These are phyloP conservation scores for Phalera bucephala DNA, from an alignment of 2,888 invertebrate species.

Conservation along the genomic window DNA sequence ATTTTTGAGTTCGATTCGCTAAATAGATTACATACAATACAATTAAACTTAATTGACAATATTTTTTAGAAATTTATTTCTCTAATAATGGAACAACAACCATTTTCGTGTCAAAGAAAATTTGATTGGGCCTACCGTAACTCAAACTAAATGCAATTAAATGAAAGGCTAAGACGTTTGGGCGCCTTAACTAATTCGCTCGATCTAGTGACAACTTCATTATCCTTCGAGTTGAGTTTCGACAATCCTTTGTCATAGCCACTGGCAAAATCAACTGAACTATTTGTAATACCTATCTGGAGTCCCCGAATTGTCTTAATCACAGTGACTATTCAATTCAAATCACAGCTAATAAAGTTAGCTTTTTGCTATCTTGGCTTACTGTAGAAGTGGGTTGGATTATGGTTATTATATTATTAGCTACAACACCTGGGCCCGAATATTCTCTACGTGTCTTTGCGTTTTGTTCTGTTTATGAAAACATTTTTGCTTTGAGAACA, in stretches of 20 bases:
- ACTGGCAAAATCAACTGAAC: constrained; percentile 14
- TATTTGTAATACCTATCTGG: constrained; percentile 10
- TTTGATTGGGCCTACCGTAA: constrained; percentile 16
- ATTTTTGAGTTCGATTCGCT: no score
- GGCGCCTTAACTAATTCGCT: constrained; percentile 32
- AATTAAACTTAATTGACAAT: neutral
- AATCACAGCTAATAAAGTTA: neutral
- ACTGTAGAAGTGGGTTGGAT: neutral
- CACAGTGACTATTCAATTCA: neutral
- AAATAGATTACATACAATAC: no score
- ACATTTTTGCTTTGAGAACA: constrained; percentile 10
- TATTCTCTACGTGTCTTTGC: constrained; percentile 1
- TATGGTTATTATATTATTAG: constrained; percentile 2
- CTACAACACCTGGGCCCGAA: constrained; percentile 10
- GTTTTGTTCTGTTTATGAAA: constrained; percentile 13
- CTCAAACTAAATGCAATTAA: constrained; percentile 36
- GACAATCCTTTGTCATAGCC: constrained; percentile 32
- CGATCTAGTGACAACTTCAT: constrained; percentile 41
- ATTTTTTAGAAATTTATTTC: neutral
- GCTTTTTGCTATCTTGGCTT: neutral
- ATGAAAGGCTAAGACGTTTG: constrained; percentile 36
- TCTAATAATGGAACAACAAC: neutral
- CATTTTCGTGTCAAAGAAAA: constrained; percentile 11
- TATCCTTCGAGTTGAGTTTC: constrained; percentile 28
- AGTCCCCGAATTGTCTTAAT: constrained; percentile 3